Base-by-base conservation (phyloP, 2,888 invertebrate genomes). In the Stenichneumon culpator region DNA sequence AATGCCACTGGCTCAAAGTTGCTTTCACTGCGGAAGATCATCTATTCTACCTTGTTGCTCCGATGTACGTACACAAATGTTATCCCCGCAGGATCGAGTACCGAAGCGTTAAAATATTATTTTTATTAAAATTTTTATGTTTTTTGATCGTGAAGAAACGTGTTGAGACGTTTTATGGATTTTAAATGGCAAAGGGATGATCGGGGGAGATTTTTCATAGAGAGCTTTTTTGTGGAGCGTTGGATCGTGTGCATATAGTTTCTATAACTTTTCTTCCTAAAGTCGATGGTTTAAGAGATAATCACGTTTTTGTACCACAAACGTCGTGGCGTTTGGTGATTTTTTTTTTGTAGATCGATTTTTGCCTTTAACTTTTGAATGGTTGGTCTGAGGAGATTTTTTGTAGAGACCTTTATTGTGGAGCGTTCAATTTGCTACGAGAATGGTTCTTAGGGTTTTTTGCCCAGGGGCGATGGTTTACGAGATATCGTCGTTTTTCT, bases 1-100 rank as follows among this genome's bases (percentile, higher is more conserved):
- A 85, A 82, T 82, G 85, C 85, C 82, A 85, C 79, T 82, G 82
- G 79, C 82, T 85, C 69, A 36, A 69, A 39, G 36, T 75, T 65
- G 79, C 82, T 85, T 85, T 85, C 82, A 85, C 82, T 79, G 65
- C 75, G 70, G 68, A 70, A 69, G 52, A 82, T 44, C 52, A 57
- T 77, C 25, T n/a, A 50, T 63, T 28, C 32, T 32, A 63, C 60
- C 60, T 63, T 32, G 60, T 32, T 63, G 60, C 28, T 63, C 60
- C 28, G 60, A 32, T n/a, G 32, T 44, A 44, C 60, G 16, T 32
- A 63, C 60, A 28, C 60, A 28, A 32, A 63, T 63, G 60, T 63
- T 63, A 63, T 63, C 19, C 32, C 11, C 60, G 32, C 32, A 32
- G 22, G 25, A 63, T 32, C 32, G 32, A 63, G 3, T 32, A 7